Base-by-base conservation (phyloP, 2,797 vertebrate species). In the Silurus lanzhouensis region DNA sequence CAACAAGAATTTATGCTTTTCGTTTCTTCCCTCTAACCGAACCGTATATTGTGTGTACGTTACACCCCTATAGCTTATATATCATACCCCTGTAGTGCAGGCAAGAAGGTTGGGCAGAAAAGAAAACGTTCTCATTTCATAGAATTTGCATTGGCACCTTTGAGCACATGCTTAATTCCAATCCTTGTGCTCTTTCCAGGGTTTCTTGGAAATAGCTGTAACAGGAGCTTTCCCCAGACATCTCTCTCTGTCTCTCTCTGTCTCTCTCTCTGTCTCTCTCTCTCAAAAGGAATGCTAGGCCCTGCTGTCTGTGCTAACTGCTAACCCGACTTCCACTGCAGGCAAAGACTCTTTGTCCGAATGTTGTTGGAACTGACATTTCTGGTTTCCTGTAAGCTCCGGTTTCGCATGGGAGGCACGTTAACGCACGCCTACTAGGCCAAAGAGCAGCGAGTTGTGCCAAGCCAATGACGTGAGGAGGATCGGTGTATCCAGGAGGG, bases 391-490 rank as follows among this genome's bases (percentile, higher is more conserved):
- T 67, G 82, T 76, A 64, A 81, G 84, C 52, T 46, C 55, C 48
- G 81, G n/a, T 55, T 38, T 87, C 72, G 72, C 46, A 64, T 77
- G 75, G 68, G 79, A 86, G 84, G 63, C 81, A 83, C 68, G 85
- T 71, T 82, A 76, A 78, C n/a, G 27, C 57, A 66, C 91, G 91
- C 93, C 91, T 92, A 93, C 88, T 94, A 92, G 91, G 93, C 83
- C 86, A 92, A 93, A 93, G 90, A 91, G 90, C 82, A 78, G 82
- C 1, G 77, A 82, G 84, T 82, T 89, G 89, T 90, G 92, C 89
- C 89, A 92, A 90, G 90, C 75, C 88, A 58, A 83, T 76, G 83
- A 83, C 27, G 78, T 68, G 81, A 84, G 58, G 83, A 82, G 84
- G 84, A 86, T 77, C 85, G 80, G 71, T 78, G 83, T 82, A 81